Percentiles rank a stretch among this genome's conserved stretches.
Evolutionary conservation across 2,113 vertebrate genomes (phyloP).

Genomic region (Apeltes quadracus): DNA sequence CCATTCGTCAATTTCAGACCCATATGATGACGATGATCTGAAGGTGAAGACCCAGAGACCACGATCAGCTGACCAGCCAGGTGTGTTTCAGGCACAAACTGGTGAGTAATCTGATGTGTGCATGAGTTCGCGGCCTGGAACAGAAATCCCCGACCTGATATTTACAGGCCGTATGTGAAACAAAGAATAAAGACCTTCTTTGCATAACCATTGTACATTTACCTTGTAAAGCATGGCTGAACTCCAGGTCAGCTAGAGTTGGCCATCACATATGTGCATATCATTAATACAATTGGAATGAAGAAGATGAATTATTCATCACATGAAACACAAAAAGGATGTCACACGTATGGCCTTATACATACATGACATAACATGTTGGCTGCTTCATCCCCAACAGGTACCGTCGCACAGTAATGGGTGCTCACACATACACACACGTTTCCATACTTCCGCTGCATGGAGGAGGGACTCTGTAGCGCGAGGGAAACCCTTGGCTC

Average conservation of each 20-base stretch:
- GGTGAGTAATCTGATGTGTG: conserved; percentile 78
- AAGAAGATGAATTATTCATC: conserved; percentile 39
- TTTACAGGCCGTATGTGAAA: conserved; percentile 8
- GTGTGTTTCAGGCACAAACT: conserved; percentile 98
- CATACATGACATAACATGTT: conserved; percentile 27
- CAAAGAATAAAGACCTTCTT: conserved; percentile 12
- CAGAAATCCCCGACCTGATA: conserved; percentile 18
- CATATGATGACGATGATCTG: conserved; percentile 92
- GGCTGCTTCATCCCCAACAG: conserved; percentile 1
- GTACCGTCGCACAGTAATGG: conserved; percentile 9
- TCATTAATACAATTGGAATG: conserved; percentile 31
- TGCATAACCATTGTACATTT: conserved; percentile 12
- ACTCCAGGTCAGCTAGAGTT: conserved; percentile 4
- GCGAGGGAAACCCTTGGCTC: conserved; percentile 61
- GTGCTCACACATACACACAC: not conserved
- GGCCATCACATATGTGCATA: conserved; percentile 20
- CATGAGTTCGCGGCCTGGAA: conserved; percentile 24
- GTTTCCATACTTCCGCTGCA: conserved; percentile 1
- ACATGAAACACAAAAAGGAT: conserved; percentile 8
- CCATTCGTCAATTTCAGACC: conserved; percentile 78
- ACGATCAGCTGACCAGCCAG: conserved; percentile 94
- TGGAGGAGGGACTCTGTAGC: conserved; percentile 45
- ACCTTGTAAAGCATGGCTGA: not conserved
- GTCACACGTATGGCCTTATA: conserved; percentile 4
- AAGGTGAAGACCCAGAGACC: conserved; percentile 98